Conservation (phyloP, 2,797 vertebrate species). For the Macropus fuliginosus region DNA sequence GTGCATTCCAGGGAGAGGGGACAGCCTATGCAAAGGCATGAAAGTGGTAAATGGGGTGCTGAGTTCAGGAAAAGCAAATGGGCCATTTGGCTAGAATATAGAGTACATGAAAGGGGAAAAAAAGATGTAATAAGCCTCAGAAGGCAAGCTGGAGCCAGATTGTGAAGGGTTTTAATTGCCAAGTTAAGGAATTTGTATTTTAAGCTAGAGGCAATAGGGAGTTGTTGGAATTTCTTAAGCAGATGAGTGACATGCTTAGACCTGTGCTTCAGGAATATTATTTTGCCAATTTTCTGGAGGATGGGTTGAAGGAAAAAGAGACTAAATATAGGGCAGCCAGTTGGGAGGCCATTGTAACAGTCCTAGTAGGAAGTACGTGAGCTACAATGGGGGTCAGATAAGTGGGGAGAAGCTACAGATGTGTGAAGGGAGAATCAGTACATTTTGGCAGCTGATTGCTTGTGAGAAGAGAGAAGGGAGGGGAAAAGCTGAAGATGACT, state of each 20-base stretch:
- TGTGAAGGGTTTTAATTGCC: not conserved
- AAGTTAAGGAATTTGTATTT: not conserved
- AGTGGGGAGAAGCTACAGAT: not conserved
- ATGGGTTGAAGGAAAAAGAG: not conserved
- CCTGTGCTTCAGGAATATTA: not conserved
- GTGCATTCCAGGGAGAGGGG: not conserved
- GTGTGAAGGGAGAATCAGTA: not conserved
- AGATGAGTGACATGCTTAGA: not conserved
- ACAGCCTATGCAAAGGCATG: not conserved
- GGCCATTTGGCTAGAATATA: not conserved
- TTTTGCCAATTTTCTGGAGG: not conserved
- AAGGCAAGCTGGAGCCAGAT: not conserved
- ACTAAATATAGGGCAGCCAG: not conserved
- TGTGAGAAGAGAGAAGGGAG: not conserved
- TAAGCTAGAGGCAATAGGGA: not conserved
- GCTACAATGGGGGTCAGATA: not conserved
- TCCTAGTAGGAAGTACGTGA: not conserved
- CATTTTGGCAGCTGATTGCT: not conserved
- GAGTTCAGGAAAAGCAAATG: not conserved
- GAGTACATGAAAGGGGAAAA: not conserved
- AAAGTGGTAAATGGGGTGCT: not conserved
- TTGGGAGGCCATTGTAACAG: not conserved
- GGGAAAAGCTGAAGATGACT: not conserved
- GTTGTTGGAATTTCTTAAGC: conserved; percentile 1
- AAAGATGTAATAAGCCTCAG: not conserved